Evolutionary conservation across 2,888 invertebrate genomes (phyloP).

Genomic region (Morpho deidamia): DNA sequence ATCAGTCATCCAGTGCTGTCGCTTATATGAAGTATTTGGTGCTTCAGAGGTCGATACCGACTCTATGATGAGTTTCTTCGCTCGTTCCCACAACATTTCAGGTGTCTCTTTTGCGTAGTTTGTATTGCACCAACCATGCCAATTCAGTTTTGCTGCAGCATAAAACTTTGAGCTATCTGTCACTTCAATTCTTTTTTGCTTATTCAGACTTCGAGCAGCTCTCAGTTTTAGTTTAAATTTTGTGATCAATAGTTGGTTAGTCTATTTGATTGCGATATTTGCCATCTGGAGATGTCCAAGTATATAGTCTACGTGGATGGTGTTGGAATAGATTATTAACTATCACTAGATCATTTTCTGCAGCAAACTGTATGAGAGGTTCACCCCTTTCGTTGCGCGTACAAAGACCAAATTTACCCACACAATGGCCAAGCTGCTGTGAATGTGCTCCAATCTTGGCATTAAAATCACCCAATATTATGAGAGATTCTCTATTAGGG

Average conservation of each 20-base stretch:
- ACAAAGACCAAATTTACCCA: slow-evolving; percentile 7
- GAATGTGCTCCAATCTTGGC: slow-evolving; percentile 5
- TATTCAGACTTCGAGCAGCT: not conserved
- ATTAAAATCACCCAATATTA: slow-evolving; percentile 21
- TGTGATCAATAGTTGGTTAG: no score
- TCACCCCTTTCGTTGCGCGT: slow-evolving; percentile 12
- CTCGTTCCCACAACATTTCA: not conserved
- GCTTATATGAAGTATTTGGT: not conserved
- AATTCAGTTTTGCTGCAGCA: not conserved
- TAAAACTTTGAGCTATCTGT: not conserved
- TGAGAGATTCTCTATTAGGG: slow-evolving; percentile 15
- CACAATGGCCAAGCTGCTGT: not conserved
- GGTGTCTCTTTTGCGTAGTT: not conserved
- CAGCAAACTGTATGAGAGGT: slow-evolving; percentile 10
- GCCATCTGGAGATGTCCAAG: slow-evolving; percentile 12
- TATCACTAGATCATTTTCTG: slow-evolving; percentile 12
- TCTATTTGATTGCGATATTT: slow-evolving; percentile 9
- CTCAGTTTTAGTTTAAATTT: no score
- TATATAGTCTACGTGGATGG: slow-evolving; percentile 16
- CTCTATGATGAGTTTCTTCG: not conserved
- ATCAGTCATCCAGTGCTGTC: no score
- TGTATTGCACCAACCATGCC: not conserved
- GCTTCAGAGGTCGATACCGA: not conserved
- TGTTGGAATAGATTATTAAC: slow-evolving; percentile 10
- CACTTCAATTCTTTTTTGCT: not conserved